Evolutionary conservation across 2,113 vertebrate genomes (phyloP), one percentile per base, ranked within the genome.

Genomic region (Tympanuchus pallidicinctus): DNA sequence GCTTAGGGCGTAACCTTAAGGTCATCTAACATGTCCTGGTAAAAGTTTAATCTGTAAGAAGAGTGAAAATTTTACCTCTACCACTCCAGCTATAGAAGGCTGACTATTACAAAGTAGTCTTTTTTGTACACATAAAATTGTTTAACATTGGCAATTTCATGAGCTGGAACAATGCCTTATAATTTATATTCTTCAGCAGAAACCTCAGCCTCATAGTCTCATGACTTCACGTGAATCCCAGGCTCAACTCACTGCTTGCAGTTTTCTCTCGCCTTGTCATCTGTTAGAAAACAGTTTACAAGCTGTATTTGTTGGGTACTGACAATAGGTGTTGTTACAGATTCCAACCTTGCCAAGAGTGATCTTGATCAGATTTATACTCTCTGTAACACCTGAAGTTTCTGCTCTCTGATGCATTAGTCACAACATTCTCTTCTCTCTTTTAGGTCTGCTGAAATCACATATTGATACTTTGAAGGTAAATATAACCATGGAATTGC

Each of bases 321-420:
- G 40, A 65, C 40, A 75, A 16, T 69, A 60, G 12, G 24, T 78
- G 61, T 66, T 93, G 65, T 61, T 81, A 86, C 20, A 81, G 82
- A 90, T 89, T 86, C 80, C 83, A 57, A n/a, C 86, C 88, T 43
- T 91, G 65, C 56, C 57, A 86, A 32, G 18, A 88, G 20, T 66
- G 60, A 86, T 80, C 60, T 59, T 91, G 69, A 70, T 79, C 38
- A 36, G 15, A 80, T 83, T 93, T 86, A 83, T 80, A 47, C 61
- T 94, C 80, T 71, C 65, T 50, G 6, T 60, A 56, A 27, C 40
- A 48, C 67, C 72, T 89, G 64, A 36, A 86, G 25, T 34, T 91
- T 80, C 77, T 56, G 11, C 64, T 90, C 65, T 91, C 66, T 74
- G 56, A 81, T 67, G 48, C 43, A 50, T 70, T 71, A 66, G 25